Percentiles rank a stretch among this genome's conserved stretches.
These are phyloP conservation scores for Tetragonula carbonaria DNA, from an alignment of 2,888 invertebrate genomes.

Conservation along the genomic window DNA sequence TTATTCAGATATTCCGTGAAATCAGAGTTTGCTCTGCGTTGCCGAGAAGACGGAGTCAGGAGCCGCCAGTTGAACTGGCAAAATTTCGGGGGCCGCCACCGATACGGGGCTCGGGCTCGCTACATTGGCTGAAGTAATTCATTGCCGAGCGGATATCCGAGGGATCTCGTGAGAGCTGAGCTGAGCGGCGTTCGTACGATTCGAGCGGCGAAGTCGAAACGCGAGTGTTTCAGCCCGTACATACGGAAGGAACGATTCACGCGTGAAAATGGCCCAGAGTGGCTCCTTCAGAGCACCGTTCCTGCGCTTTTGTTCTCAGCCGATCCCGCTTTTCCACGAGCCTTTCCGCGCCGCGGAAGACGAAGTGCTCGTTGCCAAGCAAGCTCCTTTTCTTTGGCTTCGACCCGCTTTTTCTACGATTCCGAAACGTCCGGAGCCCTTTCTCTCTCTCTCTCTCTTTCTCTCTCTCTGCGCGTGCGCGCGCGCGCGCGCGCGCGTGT, in stretches of 20 bases:
- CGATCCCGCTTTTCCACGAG: slow-evolving; percentile 58
- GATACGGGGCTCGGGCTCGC: not conserved
- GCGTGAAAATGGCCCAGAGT: slow-evolving; percentile 61
- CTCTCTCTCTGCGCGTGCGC: not conserved
- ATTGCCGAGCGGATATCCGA: slow-evolving; percentile 30
- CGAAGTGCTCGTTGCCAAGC: slow-evolving; percentile 64
- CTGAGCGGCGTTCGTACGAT: slow-evolving; percentile 20
- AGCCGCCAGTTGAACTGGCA: not conserved
- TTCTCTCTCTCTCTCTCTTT: not conserved
- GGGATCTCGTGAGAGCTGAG: slow-evolving; percentile 20
- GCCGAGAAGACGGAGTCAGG: not conserved
- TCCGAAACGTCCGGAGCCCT: slow-evolving; percentile 36
- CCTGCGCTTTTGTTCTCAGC: slow-evolving; percentile 58
- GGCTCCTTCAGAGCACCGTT: slow-evolving; percentile 39
- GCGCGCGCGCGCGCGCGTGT: too few relatives aligned
- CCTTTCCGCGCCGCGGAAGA: slow-evolving; percentile 56
- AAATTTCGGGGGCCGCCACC: not conserved
- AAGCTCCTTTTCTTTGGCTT: slow-evolving; percentile 43
- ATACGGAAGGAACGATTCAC: slow-evolving; percentile 48
- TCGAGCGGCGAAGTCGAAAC: slow-evolving; percentile 4
- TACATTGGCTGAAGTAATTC: not conserved
- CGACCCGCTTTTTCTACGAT: slow-evolving; percentile 37
- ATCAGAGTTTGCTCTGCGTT: not conserved
- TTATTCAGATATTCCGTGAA: not conserved
- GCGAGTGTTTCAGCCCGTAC: slow-evolving; percentile 37